Conservation (phyloP, 2,797 vertebrate species). For the Karalla daura region DNA sequence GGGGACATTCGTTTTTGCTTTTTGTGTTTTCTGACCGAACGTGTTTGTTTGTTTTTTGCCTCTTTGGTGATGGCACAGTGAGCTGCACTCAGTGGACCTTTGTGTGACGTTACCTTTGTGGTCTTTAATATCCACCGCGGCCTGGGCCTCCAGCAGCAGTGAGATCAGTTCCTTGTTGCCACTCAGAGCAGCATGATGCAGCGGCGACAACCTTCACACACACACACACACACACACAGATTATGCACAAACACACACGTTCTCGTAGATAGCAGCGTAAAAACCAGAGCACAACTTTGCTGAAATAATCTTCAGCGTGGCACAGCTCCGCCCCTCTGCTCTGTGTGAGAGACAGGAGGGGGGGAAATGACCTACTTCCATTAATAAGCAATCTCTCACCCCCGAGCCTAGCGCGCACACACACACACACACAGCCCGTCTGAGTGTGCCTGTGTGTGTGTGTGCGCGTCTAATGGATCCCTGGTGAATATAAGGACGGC, state of each 20-base stretch:
- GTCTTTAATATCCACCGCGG: conserved; percentile 96
- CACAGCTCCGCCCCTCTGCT: conserved; percentile 72
- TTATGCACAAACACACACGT: conserved; percentile 62
- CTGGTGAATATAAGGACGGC: conserved; percentile 65
- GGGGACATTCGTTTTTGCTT: conserved; percentile 31
- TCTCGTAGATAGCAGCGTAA: conserved; percentile 51
- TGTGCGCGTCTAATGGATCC: conserved; percentile 72
- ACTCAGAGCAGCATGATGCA: conserved; percentile 96
- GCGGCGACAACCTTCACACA: conserved; percentile 90
- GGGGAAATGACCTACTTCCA: conserved; percentile 86
- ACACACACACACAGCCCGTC: too few relatives aligned
- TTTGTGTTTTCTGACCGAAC: conserved; percentile 18
- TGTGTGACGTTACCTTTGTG: conserved; percentile 87
- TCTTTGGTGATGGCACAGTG: neutral
- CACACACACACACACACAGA: conserved; percentile 74
- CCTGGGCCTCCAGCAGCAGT: conserved; percentile 95
- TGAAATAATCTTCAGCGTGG: conserved; percentile 71
- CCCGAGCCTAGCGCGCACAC: conserved; percentile 62
- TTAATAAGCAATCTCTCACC: conserved; percentile 83
- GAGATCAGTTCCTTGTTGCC: conserved; percentile 96
- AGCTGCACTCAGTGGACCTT: neutral
- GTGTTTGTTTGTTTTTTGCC: conserved; percentile 14
- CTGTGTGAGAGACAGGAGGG: conserved; percentile 65
- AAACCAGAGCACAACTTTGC: conserved; percentile 67
- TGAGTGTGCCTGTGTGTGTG: conserved; percentile 46